Evolutionary conservation across 2,888 invertebrate species (phyloP).

Genomic region (Lasioglossum lativentre): DNA sequence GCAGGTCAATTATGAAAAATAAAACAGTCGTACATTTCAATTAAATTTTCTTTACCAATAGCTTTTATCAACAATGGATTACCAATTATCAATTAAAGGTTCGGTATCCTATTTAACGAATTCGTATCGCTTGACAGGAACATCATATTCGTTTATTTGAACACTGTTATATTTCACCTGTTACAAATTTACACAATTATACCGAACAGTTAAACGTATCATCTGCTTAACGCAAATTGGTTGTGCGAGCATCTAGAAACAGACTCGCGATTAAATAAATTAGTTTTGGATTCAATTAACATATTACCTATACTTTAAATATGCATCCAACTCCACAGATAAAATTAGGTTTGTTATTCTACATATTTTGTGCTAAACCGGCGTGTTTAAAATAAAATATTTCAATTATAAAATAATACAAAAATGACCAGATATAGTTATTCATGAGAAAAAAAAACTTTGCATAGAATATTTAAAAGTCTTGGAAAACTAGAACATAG

Average conservation of each 20-base stretch:
- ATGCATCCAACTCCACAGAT: neutral
- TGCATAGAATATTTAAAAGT: neutral
- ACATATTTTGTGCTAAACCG: neutral
- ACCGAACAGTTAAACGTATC: constrained; percentile 4
- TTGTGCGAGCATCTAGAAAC: neutral
- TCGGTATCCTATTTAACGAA: neutral
- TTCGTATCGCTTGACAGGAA: neutral
- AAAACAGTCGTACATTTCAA: neutral
- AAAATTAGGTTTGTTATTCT: neutral
- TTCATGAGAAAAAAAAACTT: neutral
- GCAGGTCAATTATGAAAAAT: neutral
- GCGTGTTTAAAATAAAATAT: neutral
- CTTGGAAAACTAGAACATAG: neutral
- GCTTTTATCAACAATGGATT: neutral
- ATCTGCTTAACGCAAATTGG: neutral
- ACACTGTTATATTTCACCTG: too few species aligned
- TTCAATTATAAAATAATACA: neutral
- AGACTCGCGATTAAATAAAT: neutral
- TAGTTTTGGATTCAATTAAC: neutral
- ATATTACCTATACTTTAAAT: neutral
- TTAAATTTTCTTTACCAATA: neutral
- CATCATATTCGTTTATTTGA: neutral
- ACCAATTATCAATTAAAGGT: neutral
- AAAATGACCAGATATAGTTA: neutral
- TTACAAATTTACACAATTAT: constrained; percentile 1